These are phyloP conservation scores for Pelecanoides urinatrix DNA, from an alignment of 2,113 vertebrate species.

Conservation along the genomic window DNA sequence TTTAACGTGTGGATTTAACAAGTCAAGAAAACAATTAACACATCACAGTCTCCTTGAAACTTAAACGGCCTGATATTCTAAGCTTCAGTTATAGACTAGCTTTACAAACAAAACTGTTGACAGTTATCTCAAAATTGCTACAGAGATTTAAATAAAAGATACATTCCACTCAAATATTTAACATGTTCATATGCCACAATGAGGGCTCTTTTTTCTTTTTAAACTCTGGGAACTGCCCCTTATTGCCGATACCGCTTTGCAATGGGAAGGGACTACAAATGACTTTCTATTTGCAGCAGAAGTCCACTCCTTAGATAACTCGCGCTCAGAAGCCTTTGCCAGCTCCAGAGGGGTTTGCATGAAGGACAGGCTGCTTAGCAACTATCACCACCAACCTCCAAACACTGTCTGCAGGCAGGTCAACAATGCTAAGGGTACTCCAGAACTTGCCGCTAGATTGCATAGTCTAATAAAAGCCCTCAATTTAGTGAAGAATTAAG, in stretches of 20 bases:
- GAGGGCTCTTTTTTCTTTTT: neutral
- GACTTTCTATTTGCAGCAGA: neutral
- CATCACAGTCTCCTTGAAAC: neutral
- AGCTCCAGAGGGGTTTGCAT: neutral
- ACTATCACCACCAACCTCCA: neutral
- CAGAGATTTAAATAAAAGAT: neutral
- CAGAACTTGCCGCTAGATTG: neutral
- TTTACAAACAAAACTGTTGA: neutral
- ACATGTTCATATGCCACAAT: neutral
- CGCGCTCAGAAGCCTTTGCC: neutral
- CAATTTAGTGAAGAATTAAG: neutral
- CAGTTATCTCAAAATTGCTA: neutral
- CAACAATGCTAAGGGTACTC: neutral
- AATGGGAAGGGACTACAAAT: neutral
- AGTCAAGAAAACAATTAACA: neutral
- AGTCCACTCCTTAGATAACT: neutral
- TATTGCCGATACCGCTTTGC: neutral
- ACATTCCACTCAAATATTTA: neutral
- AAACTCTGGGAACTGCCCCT: neutral
- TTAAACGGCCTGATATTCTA: accelerated
- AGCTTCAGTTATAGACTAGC: neutral
- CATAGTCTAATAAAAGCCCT: neutral
- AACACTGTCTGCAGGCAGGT: neutral
- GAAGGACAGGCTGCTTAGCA: neutral
- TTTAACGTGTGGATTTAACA: neutral